Evolutionary conservation across 1,140 invertebrate species (phyloP).

Genomic region (Scaptomyza montana): DNA sequence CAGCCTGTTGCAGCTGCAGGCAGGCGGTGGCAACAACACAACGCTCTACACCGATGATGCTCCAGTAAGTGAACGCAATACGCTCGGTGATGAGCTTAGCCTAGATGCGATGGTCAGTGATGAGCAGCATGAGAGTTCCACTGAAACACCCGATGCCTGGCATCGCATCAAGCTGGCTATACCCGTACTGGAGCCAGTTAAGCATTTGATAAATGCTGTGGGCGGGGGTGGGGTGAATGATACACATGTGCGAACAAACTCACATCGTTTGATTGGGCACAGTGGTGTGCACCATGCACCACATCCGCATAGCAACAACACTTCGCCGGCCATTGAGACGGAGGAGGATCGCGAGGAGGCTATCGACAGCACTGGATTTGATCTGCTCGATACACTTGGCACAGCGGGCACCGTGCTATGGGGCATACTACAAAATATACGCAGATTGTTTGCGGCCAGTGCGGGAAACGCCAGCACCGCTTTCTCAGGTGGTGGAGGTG

Average conservation of each 20-base stretch:
- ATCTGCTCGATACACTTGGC: conserved; percentile 68
- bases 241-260: conserved; percentile 61
- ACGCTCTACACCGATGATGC: conserved; percentile 55
- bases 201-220: conserved; percentile 70
- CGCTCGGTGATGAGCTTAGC: conserved; percentile 48
- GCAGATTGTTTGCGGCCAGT: conserved; percentile 66
- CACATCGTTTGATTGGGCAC: conserved; percentile 61
- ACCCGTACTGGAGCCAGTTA: conserved; percentile 72
- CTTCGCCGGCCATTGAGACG: conserved; percentile 75
- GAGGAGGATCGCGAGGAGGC: conserved; percentile 74
- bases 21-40: conserved; percentile 30
- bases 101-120: conserved; percentile 42
- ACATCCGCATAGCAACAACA: conserved; percentile 41
- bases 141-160: conserved; percentile 44
- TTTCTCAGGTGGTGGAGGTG: conserved; percentile 63
- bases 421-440: conserved; percentile 61
- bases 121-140: conserved; percentile 65
- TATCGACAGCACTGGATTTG: conserved; percentile 71
- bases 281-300: conserved; percentile 55
- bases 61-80: conserved; percentile 47
- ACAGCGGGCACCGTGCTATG: conserved; percentile 54
- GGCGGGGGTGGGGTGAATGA: conserved; percentile 68
- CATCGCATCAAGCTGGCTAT: conserved; percentile 70
- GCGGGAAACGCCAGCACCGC: conserved; percentile 67
- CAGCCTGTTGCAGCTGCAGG: conserved; percentile 52